Evolutionary conservation across 2,888 invertebrate species (phyloP), one percentile per base, ranked within the genome.

Genomic region (Netelia virgata): DNA sequence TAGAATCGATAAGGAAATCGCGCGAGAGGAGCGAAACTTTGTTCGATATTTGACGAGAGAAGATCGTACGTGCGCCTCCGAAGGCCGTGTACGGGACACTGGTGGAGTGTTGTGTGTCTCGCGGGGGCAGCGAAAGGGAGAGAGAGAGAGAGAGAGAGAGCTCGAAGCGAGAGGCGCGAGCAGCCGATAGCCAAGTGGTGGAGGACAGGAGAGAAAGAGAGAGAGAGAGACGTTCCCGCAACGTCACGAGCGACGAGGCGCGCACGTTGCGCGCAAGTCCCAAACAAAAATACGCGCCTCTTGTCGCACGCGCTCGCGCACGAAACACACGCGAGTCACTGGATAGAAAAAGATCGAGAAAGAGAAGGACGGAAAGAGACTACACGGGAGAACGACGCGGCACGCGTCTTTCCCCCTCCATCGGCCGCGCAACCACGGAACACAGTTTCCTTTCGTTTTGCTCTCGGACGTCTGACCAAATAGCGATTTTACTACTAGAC

Each of bases 251-350:
- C 72, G 78, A 78, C 16, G 70, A 78, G 63, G 83, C 87, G 86
- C 81, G 68, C 86, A 86, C 84, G 84, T 79, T 82, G 88, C 86
- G 89, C 89, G 89, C 88, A 89, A 88, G 87, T 86, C 87, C 87
- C 80, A 84, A 87, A 89, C 88, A 86, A 90, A 89, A 90, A 90
- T 90, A 90, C 88, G 88, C 89, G 87, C 88, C 87, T 82, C 87
- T 84, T 74, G 66, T 82, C 23, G 79, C 84, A 82, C 79, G 77
- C 84, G 88, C 87, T 74, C 74, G 82, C 64, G 84, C 83, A 84
- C 82, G 84, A 82, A 82, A 76, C 68, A 61, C 78, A 70, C 63
- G 28, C 47, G 68, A 66, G 68, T 47, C 47, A 50, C 59, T 14
- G 69, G 43, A 64, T 6, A 63, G 11, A 73, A 36, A n/a, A 11